phyloP scores from a whole-genome alignment of 2,113 vertebrate species.

The Phodopus roborovskii region DNA sequence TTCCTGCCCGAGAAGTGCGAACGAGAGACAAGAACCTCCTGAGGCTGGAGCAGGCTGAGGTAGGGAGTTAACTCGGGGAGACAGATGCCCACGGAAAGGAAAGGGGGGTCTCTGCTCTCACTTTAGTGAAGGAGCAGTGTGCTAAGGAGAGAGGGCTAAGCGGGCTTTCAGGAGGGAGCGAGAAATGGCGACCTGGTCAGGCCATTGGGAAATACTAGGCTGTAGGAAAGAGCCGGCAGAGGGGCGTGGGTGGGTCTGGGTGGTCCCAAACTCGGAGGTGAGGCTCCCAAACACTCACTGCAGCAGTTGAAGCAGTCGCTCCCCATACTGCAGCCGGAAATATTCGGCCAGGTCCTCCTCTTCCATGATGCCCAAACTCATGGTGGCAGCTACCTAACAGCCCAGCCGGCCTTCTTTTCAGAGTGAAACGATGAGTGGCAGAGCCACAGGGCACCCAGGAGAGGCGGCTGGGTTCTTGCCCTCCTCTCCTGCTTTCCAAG shows the following conservation, averaged over 20 bases:
- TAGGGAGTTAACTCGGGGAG: not conserved
- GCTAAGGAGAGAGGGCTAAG: not conserved
- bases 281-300: slow-evolving; percentile 72
- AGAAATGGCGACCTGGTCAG: not conserved
- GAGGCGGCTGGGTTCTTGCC: not conserved
- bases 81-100: not conserved
- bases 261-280: not conserved
- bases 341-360: slow-evolving; percentile 76
- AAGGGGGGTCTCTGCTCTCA: not conserved
- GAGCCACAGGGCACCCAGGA: not conserved
- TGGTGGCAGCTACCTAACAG: not conserved
- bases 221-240: fast-evolving
- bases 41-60: not conserved
- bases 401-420: not conserved
- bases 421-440: not conserved
- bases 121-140: not conserved
- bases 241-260: fast-evolving
- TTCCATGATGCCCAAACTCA: slow-evolving; percentile 76
- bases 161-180: not conserved
- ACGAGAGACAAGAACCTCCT: fast-evolving
- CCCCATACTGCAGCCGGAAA: slow-evolving; percentile 78
- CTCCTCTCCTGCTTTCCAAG: not conserved
- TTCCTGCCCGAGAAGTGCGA: slow-evolving; percentile 77
- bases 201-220: not conserved
- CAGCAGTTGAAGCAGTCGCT: slow-evolving; percentile 75